These are phyloP conservation scores for Acanthurus leucopareius DNA, from an alignment of 2,797 vertebrate species.

Conservation along the genomic window DNA sequence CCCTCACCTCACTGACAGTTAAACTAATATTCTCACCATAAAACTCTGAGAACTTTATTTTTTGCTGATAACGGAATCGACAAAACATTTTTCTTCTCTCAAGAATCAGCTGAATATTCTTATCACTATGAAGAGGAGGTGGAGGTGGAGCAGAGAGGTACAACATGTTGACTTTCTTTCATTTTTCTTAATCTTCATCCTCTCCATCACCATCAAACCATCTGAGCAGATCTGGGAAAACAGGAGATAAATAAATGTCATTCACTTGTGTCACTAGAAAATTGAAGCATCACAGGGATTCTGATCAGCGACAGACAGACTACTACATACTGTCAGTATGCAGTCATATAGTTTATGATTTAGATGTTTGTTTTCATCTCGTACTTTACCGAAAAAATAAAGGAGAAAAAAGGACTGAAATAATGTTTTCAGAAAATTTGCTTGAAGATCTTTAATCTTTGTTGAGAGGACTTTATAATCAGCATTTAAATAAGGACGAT, in stretches of 20 bases:
- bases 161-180: not conserved
- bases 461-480: too few relatives aligned
- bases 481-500: too few relatives aligned
- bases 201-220: conserved; percentile 28
- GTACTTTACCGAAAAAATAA: too few relatives aligned
- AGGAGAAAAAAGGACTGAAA: too few relatives aligned
- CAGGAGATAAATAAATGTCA: not conserved
- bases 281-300: not conserved
- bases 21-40: conserved; percentile 5
- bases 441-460: not conserved
- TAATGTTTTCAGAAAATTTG: not conserved
- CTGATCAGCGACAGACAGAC: not conserved
- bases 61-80: conserved; percentile 3
- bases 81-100: conserved; percentile 12
- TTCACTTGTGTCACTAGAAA: not conserved
- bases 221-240: conserved; percentile 47
- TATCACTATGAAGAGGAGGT: conserved; percentile 68
- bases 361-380: too few relatives aligned
- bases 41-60: not conserved
- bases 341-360: not conserved
- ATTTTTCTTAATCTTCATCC: conserved; percentile 7
- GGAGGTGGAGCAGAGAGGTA: conserved; percentile 73
- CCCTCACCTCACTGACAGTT: not conserved
- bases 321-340: not conserved
- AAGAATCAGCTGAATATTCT: conserved; percentile 69